Percentiles rank a stretch among this genome's conserved stretches.
phyloP scores from a whole-genome alignment of 2,888 invertebrate genomes.

The Apocheima hispidaria region DNA sequence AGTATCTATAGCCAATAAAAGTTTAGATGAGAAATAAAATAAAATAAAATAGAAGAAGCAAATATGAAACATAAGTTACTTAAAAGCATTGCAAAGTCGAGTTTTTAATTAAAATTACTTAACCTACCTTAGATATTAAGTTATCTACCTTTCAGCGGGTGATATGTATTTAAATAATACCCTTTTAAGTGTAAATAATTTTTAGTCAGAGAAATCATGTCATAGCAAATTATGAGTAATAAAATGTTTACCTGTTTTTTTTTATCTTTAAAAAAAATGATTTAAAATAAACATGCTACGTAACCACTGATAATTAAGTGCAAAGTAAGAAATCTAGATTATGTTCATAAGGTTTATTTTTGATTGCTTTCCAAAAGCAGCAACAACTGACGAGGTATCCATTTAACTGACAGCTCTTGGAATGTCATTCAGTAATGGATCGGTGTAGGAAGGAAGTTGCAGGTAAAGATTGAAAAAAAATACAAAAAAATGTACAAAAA shows the following conservation, averaged over 20 bases:
- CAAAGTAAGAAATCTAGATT: neutral
- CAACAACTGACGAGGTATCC: conserved; percentile 69
- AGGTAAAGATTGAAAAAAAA: conserved; percentile 75
- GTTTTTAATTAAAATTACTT: neutral
- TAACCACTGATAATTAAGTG: too few species aligned
- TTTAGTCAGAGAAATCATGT: too few species aligned
- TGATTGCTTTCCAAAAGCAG: conserved; percentile 46
- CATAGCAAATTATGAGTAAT: too few species aligned
- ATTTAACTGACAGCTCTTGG: conserved; percentile 76
- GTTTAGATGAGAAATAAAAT: neutral
- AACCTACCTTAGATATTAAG: too few species aligned
- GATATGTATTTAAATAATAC: neutral
- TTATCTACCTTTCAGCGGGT: neutral
- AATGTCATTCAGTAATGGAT: conserved; percentile 84
- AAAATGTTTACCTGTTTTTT: too few species aligned
- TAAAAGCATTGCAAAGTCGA: neutral
- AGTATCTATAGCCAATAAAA: neutral
- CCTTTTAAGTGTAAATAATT: too few species aligned
- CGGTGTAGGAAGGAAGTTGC: conserved; percentile 84
- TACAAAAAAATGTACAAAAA: conserved; percentile 47
- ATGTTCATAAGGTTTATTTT: conserved; percentile 31
- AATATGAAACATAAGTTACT: neutral
- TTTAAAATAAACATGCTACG: too few species aligned
- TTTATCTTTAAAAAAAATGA: too few species aligned
- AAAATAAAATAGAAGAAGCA: neutral